Evolutionary conservation across 2,888 invertebrate genomes (phyloP).

Genomic region (Microplitis manilae): DNA sequence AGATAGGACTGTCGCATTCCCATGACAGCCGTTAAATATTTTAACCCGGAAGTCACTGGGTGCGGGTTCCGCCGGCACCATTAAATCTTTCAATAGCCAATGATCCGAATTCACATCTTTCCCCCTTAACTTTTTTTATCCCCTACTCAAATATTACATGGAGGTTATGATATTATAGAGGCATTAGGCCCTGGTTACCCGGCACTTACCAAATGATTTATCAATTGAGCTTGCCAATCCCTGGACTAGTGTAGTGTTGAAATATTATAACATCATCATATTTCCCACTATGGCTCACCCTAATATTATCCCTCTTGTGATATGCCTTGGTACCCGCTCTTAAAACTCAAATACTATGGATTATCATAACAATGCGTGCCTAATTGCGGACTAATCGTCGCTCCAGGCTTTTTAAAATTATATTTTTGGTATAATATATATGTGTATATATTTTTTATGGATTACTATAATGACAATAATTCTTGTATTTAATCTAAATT

Average conservation of each 20-base stretch:
- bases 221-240: conserved; percentile 66
- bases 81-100: conserved; percentile 42
- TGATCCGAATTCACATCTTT: conserved; percentile 40
- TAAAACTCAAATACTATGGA: conserved; percentile 54
- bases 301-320: conserved; percentile 61
- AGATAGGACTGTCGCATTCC: background rate
- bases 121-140: conserved; percentile 19
- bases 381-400: conserved; percentile 69
- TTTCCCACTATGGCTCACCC: conserved; percentile 61
- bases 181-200: conserved; percentile 44
- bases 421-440: background rate
- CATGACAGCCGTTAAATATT: conserved; percentile 10
- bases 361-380: conserved; percentile 70
- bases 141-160: conserved; percentile 2
- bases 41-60: conserved; percentile 39
- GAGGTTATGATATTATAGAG: conserved; percentile 2
- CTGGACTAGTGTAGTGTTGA: conserved; percentile 63
- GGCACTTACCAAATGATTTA: conserved; percentile 67
- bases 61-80: conserved; percentile 32
- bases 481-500: no score
- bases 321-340: conserved; percentile 30
- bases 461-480: background rate
- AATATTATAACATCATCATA: conserved; percentile 70
- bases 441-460: background rate
- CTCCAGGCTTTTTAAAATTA: conserved; percentile 35